These are phyloP conservation scores for Diadumene lineata DNA, from an alignment of 92 coral and sea anemone genomes.

Conservation along the genomic window DNA sequence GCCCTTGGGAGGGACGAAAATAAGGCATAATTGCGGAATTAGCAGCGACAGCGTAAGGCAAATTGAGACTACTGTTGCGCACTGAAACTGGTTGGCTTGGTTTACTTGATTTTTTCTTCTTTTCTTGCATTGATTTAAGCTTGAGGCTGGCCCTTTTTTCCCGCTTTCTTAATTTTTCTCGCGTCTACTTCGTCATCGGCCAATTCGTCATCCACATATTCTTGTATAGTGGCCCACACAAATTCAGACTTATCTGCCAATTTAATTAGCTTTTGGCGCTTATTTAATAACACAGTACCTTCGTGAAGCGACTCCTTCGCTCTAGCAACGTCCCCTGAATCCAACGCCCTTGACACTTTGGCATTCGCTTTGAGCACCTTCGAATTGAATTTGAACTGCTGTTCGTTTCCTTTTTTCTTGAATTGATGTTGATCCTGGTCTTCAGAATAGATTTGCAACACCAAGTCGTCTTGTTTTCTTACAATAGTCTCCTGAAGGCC, in stretches of 20 bases:
- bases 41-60: background rate
- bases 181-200: constrained; percentile 39
- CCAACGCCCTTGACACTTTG: background rate
- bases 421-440: no score
- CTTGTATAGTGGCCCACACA: constrained; percentile 19
- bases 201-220: constrained; percentile 33
- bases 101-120: background rate
- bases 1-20: background rate
- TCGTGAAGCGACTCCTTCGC: constrained; percentile 13
- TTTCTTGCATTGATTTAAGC: background rate
- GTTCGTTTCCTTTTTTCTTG: constrained; percentile 42
- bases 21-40: no score
- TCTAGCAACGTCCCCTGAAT: background rate
- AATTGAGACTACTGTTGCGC: background rate
- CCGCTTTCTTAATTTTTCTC: constrained; percentile 22
- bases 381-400: constrained; percentile 34
- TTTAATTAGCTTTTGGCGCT: constrained; percentile 25
- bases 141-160: background rate
- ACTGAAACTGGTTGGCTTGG: background rate
- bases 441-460: no score
- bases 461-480: no score
- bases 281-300: constrained; percentile 18
- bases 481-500: no score
- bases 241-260: constrained; percentile 35
- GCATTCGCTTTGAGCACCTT: constrained; percentile 11